Percentiles rank a stretch among this genome's conserved stretches.
These are phyloP conservation scores for Thera obeliscata DNA, from an alignment of 2,888 invertebrate genomes.

Conservation along the genomic window DNA sequence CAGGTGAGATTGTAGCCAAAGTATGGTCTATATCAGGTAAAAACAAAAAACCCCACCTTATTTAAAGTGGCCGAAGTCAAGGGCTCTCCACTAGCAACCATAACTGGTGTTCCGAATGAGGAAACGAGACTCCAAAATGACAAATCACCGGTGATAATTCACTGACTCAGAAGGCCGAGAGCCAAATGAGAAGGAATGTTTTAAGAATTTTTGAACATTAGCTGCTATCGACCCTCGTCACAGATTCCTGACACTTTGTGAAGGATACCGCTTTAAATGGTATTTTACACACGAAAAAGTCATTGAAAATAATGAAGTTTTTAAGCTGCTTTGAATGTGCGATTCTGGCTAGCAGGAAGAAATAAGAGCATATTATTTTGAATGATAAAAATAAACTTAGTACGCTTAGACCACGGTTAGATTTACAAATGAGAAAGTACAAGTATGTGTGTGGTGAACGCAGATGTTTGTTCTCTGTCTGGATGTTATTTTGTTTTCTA, in stretches of 20 bases:
- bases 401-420: no score
- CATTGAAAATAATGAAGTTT: background rate
- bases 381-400: no score
- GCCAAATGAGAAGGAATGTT: constrained; percentile 56
- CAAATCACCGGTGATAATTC: constrained; percentile 50
- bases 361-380: no score
- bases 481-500: no score
- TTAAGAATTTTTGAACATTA: constrained; percentile 60
- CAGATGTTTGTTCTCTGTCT: no score
- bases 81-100: background rate
- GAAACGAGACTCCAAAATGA: constrained; percentile 26
- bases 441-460: no score
- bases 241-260: constrained; percentile 15
- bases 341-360: no score
- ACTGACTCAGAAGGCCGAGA: constrained; percentile 57
- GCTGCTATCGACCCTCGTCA: constrained; percentile 48
- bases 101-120: constrained; percentile 23
- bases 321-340: background rate
- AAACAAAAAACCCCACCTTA: no score
- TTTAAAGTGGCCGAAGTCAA: background rate
- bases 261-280: constrained; percentile 9
- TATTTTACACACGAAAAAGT: constrained; percentile 1
- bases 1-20: no score
- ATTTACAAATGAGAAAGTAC: no score
- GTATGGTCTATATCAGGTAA: no score